Evolutionary conservation across 2,797 vertebrate genomes (phyloP), one percentile per base, ranked within the genome.

Genomic region (Clamator glandarius): DNA sequence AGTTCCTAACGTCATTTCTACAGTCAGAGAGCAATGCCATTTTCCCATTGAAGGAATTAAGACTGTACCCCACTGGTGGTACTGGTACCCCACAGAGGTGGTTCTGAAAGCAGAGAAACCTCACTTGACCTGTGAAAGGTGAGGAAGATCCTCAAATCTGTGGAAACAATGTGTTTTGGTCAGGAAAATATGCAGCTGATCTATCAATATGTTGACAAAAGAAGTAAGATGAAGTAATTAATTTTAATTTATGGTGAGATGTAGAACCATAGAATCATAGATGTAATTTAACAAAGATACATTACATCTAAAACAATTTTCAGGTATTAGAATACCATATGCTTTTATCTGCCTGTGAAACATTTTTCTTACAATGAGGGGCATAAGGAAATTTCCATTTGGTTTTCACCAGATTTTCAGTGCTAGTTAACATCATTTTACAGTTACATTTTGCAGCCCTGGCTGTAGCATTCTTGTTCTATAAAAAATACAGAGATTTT

Each of bases 111-210:
- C 15, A 48, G 8, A 15, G 4, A 64, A 81, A 35, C 7, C 2
- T 4, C 15, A 15, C 8, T 55, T 61, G 8, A 25, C 35, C 21
- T 36, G 12, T 5, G 15, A 54, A 13, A 58, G 9, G 12, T 58
- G 31, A 70, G 26, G n/a, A 35, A 82, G 12, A 2, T 75, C 5
- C 39, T 46, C 15, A 28, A 1, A 4, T 28, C 50, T 55, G 12
- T 33, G 25, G 31, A 76, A 92, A 33, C 13, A 25, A 7, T 6
- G 5, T 24, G 20, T 59, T n/a, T 51, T 16, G 8, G 20, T 41
- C 41, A 31, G 86, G 55, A 64, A 72, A 39, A 4, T 9, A 5
- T 33, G 12, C 12, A 0, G 0, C 17, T 63, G 54, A 64, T 11
- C 10, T 62, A 18, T 24, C 14, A 29, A 8, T 41, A 5, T 66